Evolutionary conservation across 2,113 vertebrate species (phyloP), one percentile per base, ranked within the genome.

Genomic region (Rhea pennata): DNA sequence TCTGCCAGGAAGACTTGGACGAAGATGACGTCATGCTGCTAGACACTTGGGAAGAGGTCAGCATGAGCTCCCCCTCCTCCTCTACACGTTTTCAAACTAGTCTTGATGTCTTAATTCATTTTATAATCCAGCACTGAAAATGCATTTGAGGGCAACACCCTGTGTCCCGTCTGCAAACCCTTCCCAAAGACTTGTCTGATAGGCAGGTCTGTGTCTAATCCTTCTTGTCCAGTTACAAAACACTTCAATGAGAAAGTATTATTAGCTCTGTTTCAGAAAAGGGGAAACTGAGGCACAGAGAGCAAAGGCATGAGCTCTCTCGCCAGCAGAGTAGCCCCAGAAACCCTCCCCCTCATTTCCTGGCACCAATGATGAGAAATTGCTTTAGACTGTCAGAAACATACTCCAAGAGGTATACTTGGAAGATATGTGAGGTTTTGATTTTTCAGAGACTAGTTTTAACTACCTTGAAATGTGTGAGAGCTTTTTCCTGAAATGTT

Each of bases 11-110:
- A 15, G 99, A 99, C 96, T 96, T 99, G 96, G 99, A 99, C 21
- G 98, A 99, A 92, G 99, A 99, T 26, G 99, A 99, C 17, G 98
- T 99, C 73, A 99, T 99, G 99, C 95, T 99, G 36, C 94, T 99
- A 93, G 99, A 99, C 95, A 99, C 99, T 1, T 99, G 99, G 99
- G 98, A 99, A 96, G 99, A 99, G 98, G 99, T 99, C 87, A 97
- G 98, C 39, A 54, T n/a, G n/a, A 44, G 44, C 5, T 48, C n/a
- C 9, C 23, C 15, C 15, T 14, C 78, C 15, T 1, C 12, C 14
- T 84, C 29, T 56, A 24, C 16, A 1, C 51, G 23, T 61, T 79
- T 88, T 85, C n/a, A 36, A 61, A 2, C 12, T n/a, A 22, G 9
- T 81, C 3, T 42, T 36, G 6, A 36, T 36, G 50, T 21, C 14